Evolutionary conservation across 2,113 vertebrate genomes (phyloP).

Genomic region (Lophura nycthemera): DNA sequence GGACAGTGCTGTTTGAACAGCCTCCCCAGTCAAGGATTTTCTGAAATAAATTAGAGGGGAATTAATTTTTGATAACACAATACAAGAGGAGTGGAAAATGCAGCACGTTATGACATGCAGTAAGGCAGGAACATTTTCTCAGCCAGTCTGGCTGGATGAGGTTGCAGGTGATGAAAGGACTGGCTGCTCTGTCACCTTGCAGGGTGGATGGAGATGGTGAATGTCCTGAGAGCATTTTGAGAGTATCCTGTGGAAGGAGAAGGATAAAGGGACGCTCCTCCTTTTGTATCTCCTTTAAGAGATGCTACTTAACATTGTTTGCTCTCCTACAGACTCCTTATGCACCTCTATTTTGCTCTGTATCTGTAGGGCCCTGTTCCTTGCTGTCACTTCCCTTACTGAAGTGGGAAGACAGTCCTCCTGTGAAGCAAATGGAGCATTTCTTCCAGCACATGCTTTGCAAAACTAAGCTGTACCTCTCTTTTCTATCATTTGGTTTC

Average conservation of each 20-base stretch:
- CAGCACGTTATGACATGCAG: background rate
- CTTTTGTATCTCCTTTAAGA: background rate
- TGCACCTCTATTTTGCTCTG: background rate
- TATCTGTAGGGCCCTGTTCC: background rate
- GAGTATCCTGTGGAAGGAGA: background rate
- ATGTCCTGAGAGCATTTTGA: background rate
- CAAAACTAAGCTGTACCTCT: background rate
- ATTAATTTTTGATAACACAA: background rate
- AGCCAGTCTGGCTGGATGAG: background rate
- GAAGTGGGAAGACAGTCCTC: background rate
- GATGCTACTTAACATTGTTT: background rate
- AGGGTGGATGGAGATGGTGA: accelerated
- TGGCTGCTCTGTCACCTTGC: background rate
- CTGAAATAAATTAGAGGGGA: background rate
- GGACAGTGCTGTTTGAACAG: background rate
- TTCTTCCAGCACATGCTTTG: background rate
- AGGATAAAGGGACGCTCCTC: background rate
- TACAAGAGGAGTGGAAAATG: background rate
- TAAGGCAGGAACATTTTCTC: background rate
- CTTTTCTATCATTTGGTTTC: background rate
- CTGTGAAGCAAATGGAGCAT: background rate
- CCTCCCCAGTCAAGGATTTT: conserved; percentile 8
- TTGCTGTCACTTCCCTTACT: background rate
- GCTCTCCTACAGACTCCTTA: background rate
- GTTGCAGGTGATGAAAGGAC: accelerated